phyloP scores from a whole-genome alignment of 2,113 vertebrate species.

The Amazona vittata region DNA sequence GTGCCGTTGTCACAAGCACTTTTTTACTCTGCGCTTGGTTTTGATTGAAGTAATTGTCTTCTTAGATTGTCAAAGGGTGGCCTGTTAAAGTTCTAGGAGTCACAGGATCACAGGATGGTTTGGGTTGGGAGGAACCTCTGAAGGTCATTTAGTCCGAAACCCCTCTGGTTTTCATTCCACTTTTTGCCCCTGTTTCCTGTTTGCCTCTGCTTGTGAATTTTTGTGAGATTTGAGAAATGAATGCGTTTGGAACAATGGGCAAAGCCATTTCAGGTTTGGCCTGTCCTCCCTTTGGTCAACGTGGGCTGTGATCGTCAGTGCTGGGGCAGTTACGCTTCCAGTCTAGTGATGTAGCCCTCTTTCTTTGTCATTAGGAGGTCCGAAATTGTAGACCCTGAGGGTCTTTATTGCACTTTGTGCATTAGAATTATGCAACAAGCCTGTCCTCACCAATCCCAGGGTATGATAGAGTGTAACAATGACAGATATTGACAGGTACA shows the following conservation, averaged over 20 bases:
- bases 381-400: background rate
- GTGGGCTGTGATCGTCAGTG: background rate
- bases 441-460: background rate
- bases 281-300: background rate
- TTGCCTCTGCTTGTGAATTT: background rate
- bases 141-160: background rate
- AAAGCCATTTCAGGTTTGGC: background rate
- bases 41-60: background rate
- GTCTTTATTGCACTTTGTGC: background rate
- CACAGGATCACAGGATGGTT: background rate
- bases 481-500: slow-evolving; percentile 24
- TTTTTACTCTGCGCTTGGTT: background rate
- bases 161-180: background rate
- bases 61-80: background rate
- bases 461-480: rapidly evolving
- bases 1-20: background rate
- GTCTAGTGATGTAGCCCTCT: background rate
- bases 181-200: background rate
- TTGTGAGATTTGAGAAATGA: background rate
- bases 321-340: background rate
- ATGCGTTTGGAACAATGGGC: background rate
- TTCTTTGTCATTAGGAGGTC: background rate
- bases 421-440: slow-evolving; percentile 29
- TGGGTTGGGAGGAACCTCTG: background rate
- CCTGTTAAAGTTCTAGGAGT: background rate